phyloP scores from a whole-genome alignment of 2,113 vertebrate genomes.

The Dolichallabes microphthalmus region DNA sequence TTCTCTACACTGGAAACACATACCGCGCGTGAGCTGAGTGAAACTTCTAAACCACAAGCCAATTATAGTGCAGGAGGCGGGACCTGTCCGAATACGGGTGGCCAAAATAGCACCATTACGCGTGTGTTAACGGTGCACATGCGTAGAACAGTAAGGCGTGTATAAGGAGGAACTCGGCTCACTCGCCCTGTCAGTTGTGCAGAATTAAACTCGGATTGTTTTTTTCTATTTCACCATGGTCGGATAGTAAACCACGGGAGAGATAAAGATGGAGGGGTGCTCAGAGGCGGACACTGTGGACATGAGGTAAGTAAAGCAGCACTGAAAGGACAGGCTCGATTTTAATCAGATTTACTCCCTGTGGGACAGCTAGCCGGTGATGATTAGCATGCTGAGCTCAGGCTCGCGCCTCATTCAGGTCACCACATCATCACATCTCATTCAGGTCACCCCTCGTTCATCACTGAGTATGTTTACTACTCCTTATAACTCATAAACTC shows the following conservation, averaged over 20 bases:
- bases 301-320: background rate
- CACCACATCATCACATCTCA: no score
- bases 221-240: background rate
- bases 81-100: background rate
- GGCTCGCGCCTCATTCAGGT: no score
- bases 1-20: background rate
- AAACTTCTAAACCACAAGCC: background rate
- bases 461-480: no score
- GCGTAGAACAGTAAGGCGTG: background rate
- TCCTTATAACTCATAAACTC: no score
- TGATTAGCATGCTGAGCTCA: background rate
- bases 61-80: background rate
- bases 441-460: background rate
- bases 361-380: background rate
- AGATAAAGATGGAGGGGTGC: background rate
- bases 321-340: background rate
- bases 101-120: background rate
- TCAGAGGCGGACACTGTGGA: slow-evolving; percentile 4
- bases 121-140: background rate
- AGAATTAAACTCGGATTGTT: background rate
- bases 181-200: background rate
- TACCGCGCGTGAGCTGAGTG: background rate
- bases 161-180: background rate
- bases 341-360: background rate
- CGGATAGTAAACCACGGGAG: background rate